Base-by-base conservation (phyloP, 2,888 invertebrate species). In the Lymantria dispar region DNA sequence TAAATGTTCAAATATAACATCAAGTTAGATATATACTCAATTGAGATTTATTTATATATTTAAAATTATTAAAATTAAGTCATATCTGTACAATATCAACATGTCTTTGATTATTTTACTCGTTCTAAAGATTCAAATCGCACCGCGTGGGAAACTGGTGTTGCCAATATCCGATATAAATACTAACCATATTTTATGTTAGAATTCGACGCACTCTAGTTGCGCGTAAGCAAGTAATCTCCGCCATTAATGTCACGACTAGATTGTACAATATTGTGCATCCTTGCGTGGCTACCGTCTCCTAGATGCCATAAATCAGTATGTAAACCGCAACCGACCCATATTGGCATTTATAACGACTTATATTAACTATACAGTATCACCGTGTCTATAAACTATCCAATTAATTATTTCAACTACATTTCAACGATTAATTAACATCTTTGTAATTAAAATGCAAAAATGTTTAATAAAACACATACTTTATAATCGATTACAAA, bases 181-280 rank as follows among this genome's bases (percentile, higher is more conserved):
- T 67, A 71, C 71, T 70, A 65, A 68, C 77, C 68, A 83, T 87
- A 85, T 84, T 85, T 89, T 76, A 86, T 70, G 78, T 77, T 78
- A 78, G 75, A 76, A 81, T 83, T 81, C 73, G 76, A 82, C 74
- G 76, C 79, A 82, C 76, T 77, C 75, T 66, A 75, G 77, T 78
- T 76, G 74, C 73, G 70, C 66, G 68, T 75, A 71, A 70, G 71
- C 71, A 76, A 76, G 72, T 72, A 76, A 78, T 80, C 74, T 73
- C 65, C 70, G 66, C 68, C 67, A 76, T 77, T 80, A 81, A 74
- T 80, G 81, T 78, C 82, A 80, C 83, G 83, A 88, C 74, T 83
- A 82, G 83, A 85, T 81, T 81, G 82, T 85, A 76, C 74, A 86
- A 82, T 82, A 85, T 82, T 81, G 82, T 85, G 76, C 74, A 86